Evolutionary conservation across 2,888 invertebrate genomes (phyloP).

Genomic region (Synergus japonicus): DNA sequence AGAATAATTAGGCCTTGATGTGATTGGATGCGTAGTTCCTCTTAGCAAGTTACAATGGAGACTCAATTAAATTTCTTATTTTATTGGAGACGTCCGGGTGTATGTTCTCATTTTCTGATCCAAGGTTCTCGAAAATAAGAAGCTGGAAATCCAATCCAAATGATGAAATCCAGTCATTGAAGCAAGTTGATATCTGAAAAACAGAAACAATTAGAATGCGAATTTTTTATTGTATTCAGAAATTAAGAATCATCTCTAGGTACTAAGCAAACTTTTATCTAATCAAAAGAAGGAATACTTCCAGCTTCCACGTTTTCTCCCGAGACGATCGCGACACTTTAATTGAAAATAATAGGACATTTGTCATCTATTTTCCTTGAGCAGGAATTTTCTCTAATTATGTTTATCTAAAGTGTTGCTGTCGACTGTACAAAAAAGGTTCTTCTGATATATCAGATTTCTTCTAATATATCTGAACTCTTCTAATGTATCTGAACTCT

Average conservation of each 20-base stretch:
- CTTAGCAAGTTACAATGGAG: background rate
- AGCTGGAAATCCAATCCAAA: background rate
- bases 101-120: background rate
- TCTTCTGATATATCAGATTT: slow-evolving; percentile 2
- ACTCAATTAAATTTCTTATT: slow-evolving; percentile 22
- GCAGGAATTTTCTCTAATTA: slow-evolving; percentile 23
- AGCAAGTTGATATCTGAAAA: background rate
- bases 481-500: background rate
- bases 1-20: background rate
- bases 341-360: slow-evolving; percentile 10
- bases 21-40: slow-evolving; percentile 21
- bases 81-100: background rate
- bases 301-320: slow-evolving; percentile 1
- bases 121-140: background rate
- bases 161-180: background rate
- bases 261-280: background rate
- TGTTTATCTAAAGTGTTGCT: slow-evolving; percentile 22
- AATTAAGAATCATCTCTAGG: background rate
- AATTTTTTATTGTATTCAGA: slow-evolving; percentile 19
- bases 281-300: slow-evolving; percentile 5
- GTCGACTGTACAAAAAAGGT: slow-evolving; percentile 1
- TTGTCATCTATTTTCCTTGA: slow-evolving; percentile 30
- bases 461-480: slow-evolving; percentile 5
- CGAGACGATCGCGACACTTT: background rate
- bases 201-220: slow-evolving; percentile 16